These are phyloP conservation scores for Brachystomella parvula DNA, from an alignment of 1,140 invertebrate genomes.

Conservation along the genomic window DNA sequence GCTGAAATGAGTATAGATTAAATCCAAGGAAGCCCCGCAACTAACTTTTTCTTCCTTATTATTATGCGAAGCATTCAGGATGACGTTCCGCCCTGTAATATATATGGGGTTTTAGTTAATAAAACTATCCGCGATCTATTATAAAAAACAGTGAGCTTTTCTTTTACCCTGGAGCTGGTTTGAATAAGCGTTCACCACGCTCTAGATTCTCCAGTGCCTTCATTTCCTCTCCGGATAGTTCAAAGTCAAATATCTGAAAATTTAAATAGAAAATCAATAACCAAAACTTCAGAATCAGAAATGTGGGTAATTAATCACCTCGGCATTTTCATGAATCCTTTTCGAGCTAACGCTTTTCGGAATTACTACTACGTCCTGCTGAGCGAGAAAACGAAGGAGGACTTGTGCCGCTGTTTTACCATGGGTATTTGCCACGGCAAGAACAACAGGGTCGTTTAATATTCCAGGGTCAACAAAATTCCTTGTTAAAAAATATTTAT, in stretches of 20 bases:
- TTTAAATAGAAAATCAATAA: conserved; percentile 53
- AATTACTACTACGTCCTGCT: conserved; percentile 66
- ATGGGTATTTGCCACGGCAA: conserved; percentile 58
- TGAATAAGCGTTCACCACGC: too few relatives aligned
- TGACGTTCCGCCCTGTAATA: too few relatives aligned
- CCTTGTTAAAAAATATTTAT: neutral
- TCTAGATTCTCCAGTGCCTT: conserved; percentile 52
- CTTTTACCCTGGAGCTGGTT: too few relatives aligned
- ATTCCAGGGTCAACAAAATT: conserved; percentile 2
- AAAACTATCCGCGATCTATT: too few relatives aligned
- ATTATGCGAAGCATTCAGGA: too few relatives aligned
- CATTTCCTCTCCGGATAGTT: conserved; percentile 51
- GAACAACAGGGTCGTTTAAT: conserved; percentile 57
- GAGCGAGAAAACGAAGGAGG: conserved; percentile 63
- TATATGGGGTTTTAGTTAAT: too few relatives aligned
- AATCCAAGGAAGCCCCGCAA: too few relatives aligned
- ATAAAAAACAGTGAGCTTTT: too few relatives aligned
- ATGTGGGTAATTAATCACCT: conserved; percentile 17
- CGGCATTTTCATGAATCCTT: conserved; percentile 57
- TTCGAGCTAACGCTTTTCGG: conserved; percentile 69
- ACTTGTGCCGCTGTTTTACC: conserved; percentile 67
- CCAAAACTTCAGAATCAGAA: conserved; percentile 39
- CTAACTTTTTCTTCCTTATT: too few relatives aligned
- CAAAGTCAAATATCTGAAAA: conserved; percentile 47
- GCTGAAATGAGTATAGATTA: too few relatives aligned